Evolutionary conservation across 2,113 vertebrate genomes (phyloP).

Genomic region (Lophochroa leadbeateri): DNA sequence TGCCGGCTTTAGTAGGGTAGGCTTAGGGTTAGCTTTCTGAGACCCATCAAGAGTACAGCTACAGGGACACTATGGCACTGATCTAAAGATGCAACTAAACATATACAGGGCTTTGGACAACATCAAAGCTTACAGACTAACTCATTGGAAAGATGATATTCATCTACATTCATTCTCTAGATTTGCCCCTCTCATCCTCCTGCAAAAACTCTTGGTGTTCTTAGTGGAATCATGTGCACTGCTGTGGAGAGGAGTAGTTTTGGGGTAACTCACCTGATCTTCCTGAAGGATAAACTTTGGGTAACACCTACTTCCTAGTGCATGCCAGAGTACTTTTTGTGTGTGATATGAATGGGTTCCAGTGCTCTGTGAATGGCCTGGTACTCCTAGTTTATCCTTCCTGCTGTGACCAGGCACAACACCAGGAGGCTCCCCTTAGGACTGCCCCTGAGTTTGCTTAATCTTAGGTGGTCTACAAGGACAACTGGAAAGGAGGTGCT

Average conservation of each 20-base stretch:
- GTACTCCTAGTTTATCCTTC: background rate
- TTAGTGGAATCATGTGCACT: background rate
- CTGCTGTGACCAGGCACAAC: background rate
- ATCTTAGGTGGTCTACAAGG: background rate
- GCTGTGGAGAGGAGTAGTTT: background rate
- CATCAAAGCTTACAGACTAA: background rate
- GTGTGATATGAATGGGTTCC: background rate
- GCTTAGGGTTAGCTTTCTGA: no score
- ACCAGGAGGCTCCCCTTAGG: background rate
- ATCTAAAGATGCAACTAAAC: background rate
- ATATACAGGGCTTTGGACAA: background rate
- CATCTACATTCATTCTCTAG: background rate
- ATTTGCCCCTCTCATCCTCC: background rate
- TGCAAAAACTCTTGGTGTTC: background rate
- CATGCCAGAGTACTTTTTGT: fast-evolving
- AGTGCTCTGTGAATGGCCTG: background rate
- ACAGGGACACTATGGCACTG: no score
- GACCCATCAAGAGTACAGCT: no score
- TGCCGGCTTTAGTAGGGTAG: no score
- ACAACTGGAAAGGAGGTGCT: background rate
- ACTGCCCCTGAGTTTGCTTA: background rate
- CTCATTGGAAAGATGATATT: background rate
- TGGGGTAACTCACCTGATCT: background rate
- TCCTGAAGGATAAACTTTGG: background rate
- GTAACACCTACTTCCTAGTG: background rate